A percentile compares a stretch with the other conserved stretches of the same genome.
Conservation (phyloP, 1,140 invertebrate genomes). For the Eupristina koningsbergeri region DNA sequence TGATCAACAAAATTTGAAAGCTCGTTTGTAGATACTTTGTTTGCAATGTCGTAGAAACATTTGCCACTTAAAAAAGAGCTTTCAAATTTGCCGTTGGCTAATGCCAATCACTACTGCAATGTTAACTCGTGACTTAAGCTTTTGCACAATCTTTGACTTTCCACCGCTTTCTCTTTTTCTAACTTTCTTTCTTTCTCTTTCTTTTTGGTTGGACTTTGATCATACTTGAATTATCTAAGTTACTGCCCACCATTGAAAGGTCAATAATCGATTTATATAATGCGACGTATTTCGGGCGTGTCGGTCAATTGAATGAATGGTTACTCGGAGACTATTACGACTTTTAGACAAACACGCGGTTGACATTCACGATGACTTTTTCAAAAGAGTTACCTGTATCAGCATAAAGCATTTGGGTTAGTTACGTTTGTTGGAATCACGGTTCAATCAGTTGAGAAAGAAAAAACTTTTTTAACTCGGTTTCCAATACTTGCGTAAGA, state of each 20-base stretch:
- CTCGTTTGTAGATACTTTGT: slow-evolving; percentile 56
- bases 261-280: slow-evolving; percentile 34
- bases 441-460: too few species aligned
- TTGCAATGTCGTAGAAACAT: slow-evolving; percentile 54
- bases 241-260: neutral
- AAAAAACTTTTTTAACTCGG: too few species aligned
- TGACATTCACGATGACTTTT: neutral
- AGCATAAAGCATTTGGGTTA: neutral
- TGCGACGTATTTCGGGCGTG: neutral
- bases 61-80: slow-evolving; percentile 55
- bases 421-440: neutral
- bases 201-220: neutral
- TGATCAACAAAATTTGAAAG: slow-evolving; percentile 54
- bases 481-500: too few species aligned
- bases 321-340: neutral
- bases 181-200: neutral
- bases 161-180: neutral
- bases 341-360: neutral
- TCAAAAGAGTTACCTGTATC: neutral
- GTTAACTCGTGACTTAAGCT: slow-evolving; percentile 18
- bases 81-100: slow-evolving; percentile 11
- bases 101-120: neutral
- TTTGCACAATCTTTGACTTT: slow-evolving; percentile 45
- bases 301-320: neutral
- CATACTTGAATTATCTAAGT: neutral